phyloP scores from a whole-genome alignment of 1,140 invertebrate genomes.

The Olivierus martensii region DNA sequence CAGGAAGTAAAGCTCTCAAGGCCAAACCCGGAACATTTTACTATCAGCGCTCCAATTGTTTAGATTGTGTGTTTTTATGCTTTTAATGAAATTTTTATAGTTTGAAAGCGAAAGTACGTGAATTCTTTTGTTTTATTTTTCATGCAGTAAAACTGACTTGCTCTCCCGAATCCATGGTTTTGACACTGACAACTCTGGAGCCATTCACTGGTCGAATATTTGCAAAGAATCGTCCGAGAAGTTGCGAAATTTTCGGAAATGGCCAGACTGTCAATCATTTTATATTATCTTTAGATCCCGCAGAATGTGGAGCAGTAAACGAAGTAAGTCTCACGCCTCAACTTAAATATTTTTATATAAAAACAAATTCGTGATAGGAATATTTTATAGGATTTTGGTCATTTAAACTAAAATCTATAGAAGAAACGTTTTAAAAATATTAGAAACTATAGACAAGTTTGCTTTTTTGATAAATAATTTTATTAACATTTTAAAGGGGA shows the following conservation, averaged over 20 bases:
- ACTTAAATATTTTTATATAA: not conserved
- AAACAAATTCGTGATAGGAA: too few relatives aligned
- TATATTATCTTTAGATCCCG: constrained; percentile 27
- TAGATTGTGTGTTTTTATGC: constrained; percentile 37
- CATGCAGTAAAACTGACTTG: constrained; percentile 35
- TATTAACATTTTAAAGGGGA: constrained; percentile 13
- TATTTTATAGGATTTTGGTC: too few relatives aligned
- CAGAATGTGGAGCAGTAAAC: constrained; percentile 11
- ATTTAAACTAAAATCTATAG: too few relatives aligned
- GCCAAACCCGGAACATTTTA: constrained; percentile 30
- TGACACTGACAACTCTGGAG: constrained; percentile 35
- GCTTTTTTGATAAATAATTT: too few relatives aligned
- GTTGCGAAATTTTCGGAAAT: constrained; percentile 32
- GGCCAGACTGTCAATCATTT: constrained; percentile 33
- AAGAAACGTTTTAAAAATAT: too few relatives aligned
- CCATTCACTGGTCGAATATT: constrained; percentile 34
- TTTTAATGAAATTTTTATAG: not conserved
- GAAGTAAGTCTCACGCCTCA: constrained; percentile 8
- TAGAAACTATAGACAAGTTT: too few relatives aligned
- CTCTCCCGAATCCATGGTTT: constrained; percentile 31
- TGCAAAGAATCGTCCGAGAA: constrained; percentile 15
- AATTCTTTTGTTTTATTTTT: too few relatives aligned
- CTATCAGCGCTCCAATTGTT: constrained; percentile 37
- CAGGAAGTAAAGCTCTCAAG: constrained; percentile 25
- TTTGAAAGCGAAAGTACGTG: not conserved